Percentiles rank a stretch among this genome's conserved stretches.
These are phyloP conservation scores for Synergus umbraculus DNA, from an alignment of 2,888 invertebrate genomes.

Conservation along the genomic window DNA sequence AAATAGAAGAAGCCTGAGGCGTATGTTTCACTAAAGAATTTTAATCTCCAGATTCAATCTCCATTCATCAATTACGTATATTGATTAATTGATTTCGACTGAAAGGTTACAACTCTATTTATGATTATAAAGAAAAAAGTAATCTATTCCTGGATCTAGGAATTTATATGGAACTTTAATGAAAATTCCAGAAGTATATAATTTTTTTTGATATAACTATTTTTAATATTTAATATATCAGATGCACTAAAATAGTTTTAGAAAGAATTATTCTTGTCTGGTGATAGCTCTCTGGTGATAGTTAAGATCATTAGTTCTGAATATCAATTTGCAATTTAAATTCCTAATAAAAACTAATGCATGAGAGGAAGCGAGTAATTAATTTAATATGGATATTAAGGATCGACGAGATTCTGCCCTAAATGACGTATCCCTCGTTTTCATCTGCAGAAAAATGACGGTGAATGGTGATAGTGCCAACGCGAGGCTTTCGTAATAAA, in stretches of 20 bases:
- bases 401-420: background rate
- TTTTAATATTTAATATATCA: too few relatives aligned
- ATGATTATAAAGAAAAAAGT: background rate
- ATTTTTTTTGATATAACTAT: background rate
- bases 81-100: background rate
- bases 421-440: background rate
- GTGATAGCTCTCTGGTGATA: too few relatives aligned
- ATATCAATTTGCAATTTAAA: slow-evolving; percentile 52
- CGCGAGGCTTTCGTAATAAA: background rate
- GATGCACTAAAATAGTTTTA: too few relatives aligned
- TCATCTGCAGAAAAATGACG: background rate
- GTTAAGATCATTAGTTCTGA: slow-evolving; percentile 49
- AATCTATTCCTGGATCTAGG: background rate
- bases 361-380: background rate
- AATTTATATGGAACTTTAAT: background rate
- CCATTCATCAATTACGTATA: background rate
- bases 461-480: background rate
- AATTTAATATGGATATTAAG: background rate
- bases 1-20: slow-evolving; percentile 45
- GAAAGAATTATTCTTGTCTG: too few relatives aligned
- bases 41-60: background rate
- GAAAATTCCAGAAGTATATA: too few relatives aligned
- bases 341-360: slow-evolving; percentile 45
- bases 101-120: background rate
- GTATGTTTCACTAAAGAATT: background rate